These are phyloP conservation scores for Solenopsis fugax DNA, from an alignment of 1,140 invertebrate species.

Conservation along the genomic window DNA sequence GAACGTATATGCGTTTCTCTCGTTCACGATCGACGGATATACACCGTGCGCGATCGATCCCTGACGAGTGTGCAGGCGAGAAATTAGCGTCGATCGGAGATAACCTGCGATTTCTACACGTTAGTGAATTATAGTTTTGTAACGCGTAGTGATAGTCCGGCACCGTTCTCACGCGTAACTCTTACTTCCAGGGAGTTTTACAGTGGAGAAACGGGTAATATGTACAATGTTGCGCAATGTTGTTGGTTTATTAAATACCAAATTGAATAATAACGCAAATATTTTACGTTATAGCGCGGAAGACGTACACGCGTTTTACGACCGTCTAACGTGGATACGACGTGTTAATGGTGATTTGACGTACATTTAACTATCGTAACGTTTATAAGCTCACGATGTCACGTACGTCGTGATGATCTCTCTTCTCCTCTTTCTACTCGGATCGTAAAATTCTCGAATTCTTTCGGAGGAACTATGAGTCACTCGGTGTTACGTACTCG, in stretches of 20 bases:
- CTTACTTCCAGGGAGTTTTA: neutral
- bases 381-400: constrained; percentile 22
- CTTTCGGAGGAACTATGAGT: constrained; percentile 17
- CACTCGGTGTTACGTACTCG: constrained; percentile 16
- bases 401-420: neutral
- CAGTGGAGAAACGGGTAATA: no score
- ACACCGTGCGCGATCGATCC: constrained; percentile 8
- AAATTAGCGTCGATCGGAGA: constrained; percentile 49
- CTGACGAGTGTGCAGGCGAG: constrained; percentile 19
- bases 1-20: constrained; percentile 39
- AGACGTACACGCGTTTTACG: constrained; percentile 34
- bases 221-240: neutral
- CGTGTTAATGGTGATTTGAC: constrained; percentile 48
- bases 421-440: neutral
- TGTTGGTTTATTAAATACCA: constrained; percentile 6
- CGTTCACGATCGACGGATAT: constrained; percentile 13
- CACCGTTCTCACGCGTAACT: constrained; percentile 37
- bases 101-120: constrained; percentile 49
- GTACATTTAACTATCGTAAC: constrained; percentile 46
- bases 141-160: neutral
- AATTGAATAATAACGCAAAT: constrained; percentile 46
- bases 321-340: constrained; percentile 34
- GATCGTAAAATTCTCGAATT: constrained; percentile 46
- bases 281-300: constrained; percentile 1
- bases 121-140: constrained; percentile 46